Percentiles rank a stretch among this genome's conserved stretches.
Evolutionary conservation across 1,140 invertebrate genomes (phyloP).

Genomic region (Eumaeus atala): DNA sequence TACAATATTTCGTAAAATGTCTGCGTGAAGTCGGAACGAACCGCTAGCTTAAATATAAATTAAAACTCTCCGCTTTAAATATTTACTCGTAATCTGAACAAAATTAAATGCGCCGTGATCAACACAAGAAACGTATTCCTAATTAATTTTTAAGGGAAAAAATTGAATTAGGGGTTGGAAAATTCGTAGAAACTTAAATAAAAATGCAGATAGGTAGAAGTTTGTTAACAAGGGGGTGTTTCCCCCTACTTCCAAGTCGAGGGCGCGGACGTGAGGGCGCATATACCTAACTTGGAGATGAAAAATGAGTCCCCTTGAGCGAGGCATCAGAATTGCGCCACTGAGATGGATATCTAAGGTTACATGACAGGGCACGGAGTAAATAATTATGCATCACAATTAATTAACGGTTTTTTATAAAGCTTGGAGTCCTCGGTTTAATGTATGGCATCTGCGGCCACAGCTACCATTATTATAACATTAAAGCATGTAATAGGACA

Average conservation of each 20-base stretch:
- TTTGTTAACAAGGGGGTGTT: slow-evolving; percentile 57
- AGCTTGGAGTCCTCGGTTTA: too few species aligned
- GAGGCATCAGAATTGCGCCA: slow-evolving; percentile 3
- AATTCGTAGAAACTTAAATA: slow-evolving; percentile 68
- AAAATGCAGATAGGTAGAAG: slow-evolving; percentile 70
- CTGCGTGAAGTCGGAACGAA: too few species aligned
- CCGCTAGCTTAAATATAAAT: neutral
- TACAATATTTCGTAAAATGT: too few species aligned
- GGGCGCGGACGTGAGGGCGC: slow-evolving; percentile 30
- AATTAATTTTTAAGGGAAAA: slow-evolving; percentile 65
- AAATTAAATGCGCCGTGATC: slow-evolving; percentile 43
- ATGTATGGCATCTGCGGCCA: too few species aligned
- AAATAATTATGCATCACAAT: slow-evolving; percentile 4
- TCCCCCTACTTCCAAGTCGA: slow-evolving; percentile 52
- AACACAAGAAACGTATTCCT: slow-evolving; percentile 44
- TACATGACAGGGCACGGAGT: slow-evolving; percentile 10
- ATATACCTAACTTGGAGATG: slow-evolving; percentile 42
- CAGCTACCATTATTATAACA: too few species aligned
- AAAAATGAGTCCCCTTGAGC: slow-evolving; percentile 44
- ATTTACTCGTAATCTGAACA: slow-evolving; percentile 28
- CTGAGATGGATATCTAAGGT: slow-evolving; percentile 31
- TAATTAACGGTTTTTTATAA: neutral
- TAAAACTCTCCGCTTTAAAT: slow-evolving; percentile 27
- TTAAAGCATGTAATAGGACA: too few species aligned
- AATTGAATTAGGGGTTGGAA: slow-evolving; percentile 63